Conservation (phyloP, 92 coral and sea anemone species). For the Parazoanthus darwini region DNA sequence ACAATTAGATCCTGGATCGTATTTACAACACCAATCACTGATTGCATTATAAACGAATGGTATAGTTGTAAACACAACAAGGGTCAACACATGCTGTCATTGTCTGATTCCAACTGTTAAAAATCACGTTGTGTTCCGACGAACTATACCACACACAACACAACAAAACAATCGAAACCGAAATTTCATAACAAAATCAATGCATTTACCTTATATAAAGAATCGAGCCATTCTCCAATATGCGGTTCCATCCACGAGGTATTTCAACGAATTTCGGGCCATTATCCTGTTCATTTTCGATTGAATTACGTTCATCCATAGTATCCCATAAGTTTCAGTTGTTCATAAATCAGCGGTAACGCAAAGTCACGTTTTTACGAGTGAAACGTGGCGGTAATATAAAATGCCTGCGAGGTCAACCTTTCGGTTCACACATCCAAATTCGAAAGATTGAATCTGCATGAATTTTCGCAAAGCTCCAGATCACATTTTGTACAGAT, state of each 20-base stretch:
- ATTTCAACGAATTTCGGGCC: constrained; percentile 78
- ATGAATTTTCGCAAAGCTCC: constrained; percentile 31
- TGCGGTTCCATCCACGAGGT: constrained; percentile 97
- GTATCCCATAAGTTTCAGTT: constrained; percentile 66
- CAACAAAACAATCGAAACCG: neutral
- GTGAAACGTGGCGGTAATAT: constrained; percentile 28
- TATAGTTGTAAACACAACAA: neutral
- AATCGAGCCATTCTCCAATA: constrained; percentile 87
- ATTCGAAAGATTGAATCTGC: constrained; percentile 23
- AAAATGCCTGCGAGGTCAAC: constrained; percentile 27
- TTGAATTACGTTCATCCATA: constrained; percentile 66
- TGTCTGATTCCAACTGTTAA: neutral
- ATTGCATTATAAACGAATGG: neutral
- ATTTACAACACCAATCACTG: neutral
- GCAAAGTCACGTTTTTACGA: neutral
- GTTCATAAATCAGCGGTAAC: neutral
- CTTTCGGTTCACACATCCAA: constrained; percentile 33
- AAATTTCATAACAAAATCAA: neutral
- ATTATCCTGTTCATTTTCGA: constrained; percentile 62
- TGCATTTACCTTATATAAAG: constrained; percentile 87
- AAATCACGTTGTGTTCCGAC: neutral
- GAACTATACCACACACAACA: neutral
- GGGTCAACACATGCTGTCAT: neutral
- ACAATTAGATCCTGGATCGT: neutral
- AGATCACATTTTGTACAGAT: neutral